Evolutionary conservation across 2,888 invertebrate species (phyloP).

Genomic region (Peribatodes rhomboidaria): DNA sequence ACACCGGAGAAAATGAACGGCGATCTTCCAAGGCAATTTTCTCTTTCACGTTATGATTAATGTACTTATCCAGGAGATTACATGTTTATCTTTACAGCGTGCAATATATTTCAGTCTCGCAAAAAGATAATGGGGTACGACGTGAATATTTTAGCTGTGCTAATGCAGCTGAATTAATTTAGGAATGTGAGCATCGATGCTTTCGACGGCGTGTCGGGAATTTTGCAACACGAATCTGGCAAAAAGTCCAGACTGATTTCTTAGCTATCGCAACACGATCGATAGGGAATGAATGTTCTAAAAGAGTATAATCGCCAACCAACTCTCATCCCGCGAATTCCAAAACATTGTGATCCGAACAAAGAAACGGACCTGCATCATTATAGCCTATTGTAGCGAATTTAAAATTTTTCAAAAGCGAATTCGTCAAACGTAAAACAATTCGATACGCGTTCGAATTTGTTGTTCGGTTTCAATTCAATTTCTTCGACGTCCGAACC

Average conservation of each 20-base stretch:
- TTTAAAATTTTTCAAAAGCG: conserved; percentile 83
- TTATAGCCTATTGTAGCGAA: conserved; percentile 84
- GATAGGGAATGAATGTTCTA: conserved; percentile 68
- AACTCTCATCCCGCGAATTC: conserved; percentile 73
- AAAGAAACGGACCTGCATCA: conserved; percentile 83
- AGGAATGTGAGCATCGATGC: conserved; percentile 66
- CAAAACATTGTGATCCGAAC: conserved; percentile 74
- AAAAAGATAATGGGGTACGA: conserved; percentile 41
- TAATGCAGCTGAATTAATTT: conserved; percentile 61
- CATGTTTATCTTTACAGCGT: conserved; percentile 50
- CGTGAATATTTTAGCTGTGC: conserved; percentile 47
- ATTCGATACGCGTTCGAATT: conserved; percentile 86
- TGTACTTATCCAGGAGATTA: conserved; percentile 52
- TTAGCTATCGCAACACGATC: conserved; percentile 81
- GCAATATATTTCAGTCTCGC: conserved; percentile 35
- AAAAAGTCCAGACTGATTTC: conserved; percentile 72
- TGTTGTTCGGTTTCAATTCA: conserved; percentile 85
- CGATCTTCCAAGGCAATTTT: conserved; percentile 66
- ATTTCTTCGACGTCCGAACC: conserved; percentile 82
- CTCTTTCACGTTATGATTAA: conserved; percentile 65
- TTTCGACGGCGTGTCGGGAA: conserved; percentile 64
- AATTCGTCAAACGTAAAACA: conserved; percentile 86
- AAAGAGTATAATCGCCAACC: conserved; percentile 59
- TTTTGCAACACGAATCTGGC: conserved; percentile 62
- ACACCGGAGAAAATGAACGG: conserved; percentile 65